Conservation (phyloP, 2,888 invertebrate species). For the Athripsodes cinereus region DNA sequence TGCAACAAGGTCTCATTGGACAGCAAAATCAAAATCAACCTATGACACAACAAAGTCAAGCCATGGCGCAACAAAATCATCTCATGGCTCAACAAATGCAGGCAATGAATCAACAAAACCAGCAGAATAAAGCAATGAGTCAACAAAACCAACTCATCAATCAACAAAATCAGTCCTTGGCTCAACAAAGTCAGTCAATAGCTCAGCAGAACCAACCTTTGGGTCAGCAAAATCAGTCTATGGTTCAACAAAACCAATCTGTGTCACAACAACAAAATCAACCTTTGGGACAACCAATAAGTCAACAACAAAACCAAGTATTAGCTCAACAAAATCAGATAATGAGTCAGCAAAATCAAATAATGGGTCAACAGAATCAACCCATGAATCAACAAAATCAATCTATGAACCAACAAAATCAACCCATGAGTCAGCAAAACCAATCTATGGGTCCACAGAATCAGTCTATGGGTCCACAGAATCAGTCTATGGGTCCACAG, state of each 20-base stretch:
- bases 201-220: conserved; percentile 32
- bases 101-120: conserved; percentile 30
- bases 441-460: conserved; percentile 38
- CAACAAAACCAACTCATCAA: conserved; percentile 30
- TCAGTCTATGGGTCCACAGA: conserved; percentile 7
- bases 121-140: conserved; percentile 35
- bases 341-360: conserved; percentile 33
- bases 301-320: background rate
- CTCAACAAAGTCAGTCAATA: conserved; percentile 33
- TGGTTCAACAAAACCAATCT: conserved; percentile 17
- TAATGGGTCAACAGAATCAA: conserved; percentile 34
- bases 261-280: conserved; percentile 34
- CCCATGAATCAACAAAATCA: conserved; percentile 34
- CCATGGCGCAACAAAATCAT: conserved; percentile 35
- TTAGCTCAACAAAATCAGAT: conserved; percentile 3
- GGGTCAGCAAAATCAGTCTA: conserved; percentile 29
- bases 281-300: background rate
- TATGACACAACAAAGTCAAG: conserved; percentile 37
- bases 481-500: background rate
- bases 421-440: conserved; percentile 34
- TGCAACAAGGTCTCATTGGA: background rate
- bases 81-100: conserved; percentile 30
- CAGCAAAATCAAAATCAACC: background rate
- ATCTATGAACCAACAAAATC: background rate
- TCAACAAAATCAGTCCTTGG: conserved; percentile 27